These are phyloP conservation scores for Ommatoiulus sabulosus DNA, from an alignment of 2,888 invertebrate genomes.

Conservation along the genomic window DNA sequence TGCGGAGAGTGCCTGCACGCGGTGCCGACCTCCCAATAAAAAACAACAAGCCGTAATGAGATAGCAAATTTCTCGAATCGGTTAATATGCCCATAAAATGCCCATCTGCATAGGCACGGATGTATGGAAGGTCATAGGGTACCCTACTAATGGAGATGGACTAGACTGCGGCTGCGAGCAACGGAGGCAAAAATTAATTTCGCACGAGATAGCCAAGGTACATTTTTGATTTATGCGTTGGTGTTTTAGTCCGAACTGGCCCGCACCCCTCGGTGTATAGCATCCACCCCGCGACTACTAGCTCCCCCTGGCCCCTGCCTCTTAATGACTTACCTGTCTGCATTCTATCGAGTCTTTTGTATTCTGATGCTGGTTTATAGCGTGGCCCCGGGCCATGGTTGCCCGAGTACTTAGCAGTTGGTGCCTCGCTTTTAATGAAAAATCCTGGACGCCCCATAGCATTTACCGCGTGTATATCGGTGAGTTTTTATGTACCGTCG, in stretches of 20 bases:
- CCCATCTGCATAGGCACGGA: background rate
- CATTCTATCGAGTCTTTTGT: constrained; percentile 32
- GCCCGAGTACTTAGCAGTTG: constrained; percentile 28
- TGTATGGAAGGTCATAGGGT: background rate
- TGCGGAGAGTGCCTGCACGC: background rate
- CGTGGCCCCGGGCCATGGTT: background rate
- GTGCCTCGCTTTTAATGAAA: constrained; percentile 21
- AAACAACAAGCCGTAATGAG: background rate
- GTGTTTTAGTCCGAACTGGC: background rate
- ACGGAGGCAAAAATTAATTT: background rate
- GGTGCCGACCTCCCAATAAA: background rate
- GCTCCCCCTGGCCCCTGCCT: constrained; percentile 38
- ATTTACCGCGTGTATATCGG: constrained; percentile 32
- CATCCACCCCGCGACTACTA: background rate
- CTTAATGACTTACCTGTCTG: constrained; percentile 48
- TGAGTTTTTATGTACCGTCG: constrained; percentile 21
- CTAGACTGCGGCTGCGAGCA: background rate
- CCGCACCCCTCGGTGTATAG: background rate
- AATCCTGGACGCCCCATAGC: constrained; percentile 24
- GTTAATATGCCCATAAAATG: background rate
- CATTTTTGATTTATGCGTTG: background rate
- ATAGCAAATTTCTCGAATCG: background rate
- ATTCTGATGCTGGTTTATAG: constrained; percentile 37
- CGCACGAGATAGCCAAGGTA: background rate
- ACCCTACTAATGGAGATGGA: background rate